Evolutionary conservation across 2,888 invertebrate species (phyloP).

Genomic region (Peribatodes rhomboidaria): DNA sequence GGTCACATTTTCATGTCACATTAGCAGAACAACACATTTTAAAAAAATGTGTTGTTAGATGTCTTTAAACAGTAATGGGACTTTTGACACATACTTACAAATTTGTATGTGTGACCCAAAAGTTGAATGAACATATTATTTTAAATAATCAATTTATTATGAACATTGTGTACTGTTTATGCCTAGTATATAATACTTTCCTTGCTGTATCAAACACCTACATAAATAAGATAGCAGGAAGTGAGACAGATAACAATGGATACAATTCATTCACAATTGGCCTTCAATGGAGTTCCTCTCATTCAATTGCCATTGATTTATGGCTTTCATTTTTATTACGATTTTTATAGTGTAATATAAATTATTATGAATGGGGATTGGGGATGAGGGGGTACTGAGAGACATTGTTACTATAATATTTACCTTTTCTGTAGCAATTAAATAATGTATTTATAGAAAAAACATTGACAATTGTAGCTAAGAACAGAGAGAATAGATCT

Average conservation of each 20-base stretch:
- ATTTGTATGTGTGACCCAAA: no score
- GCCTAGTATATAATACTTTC: neutral
- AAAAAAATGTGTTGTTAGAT: no score
- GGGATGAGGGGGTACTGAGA: neutral
- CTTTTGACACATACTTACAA: no score
- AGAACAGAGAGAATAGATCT: no score
- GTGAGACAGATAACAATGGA: constrained; percentile 67
- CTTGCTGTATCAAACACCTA: constrained; percentile 36
- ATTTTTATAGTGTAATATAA: neutral
- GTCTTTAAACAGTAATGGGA: no score
- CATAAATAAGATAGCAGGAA: constrained; percentile 65
- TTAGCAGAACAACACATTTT: no score
- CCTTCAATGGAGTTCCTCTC: constrained; percentile 43
- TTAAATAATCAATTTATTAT: neutral
- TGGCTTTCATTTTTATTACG: constrained; percentile 32
- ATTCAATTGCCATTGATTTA: constrained; percentile 38
- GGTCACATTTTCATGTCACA: no score
- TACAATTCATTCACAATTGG: constrained; percentile 59
- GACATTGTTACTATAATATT: neutral
- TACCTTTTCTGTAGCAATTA: no score
- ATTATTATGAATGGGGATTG: neutral
- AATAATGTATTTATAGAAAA: no score
- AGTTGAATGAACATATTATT: no score
- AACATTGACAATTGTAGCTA: no score
- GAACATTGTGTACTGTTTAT: constrained; percentile 20